Percentiles rank a stretch among this genome's conserved stretches.
Evolutionary conservation across 2,113 vertebrate genomes (phyloP).

Genomic region (Rousettus leschenaultii): DNA sequence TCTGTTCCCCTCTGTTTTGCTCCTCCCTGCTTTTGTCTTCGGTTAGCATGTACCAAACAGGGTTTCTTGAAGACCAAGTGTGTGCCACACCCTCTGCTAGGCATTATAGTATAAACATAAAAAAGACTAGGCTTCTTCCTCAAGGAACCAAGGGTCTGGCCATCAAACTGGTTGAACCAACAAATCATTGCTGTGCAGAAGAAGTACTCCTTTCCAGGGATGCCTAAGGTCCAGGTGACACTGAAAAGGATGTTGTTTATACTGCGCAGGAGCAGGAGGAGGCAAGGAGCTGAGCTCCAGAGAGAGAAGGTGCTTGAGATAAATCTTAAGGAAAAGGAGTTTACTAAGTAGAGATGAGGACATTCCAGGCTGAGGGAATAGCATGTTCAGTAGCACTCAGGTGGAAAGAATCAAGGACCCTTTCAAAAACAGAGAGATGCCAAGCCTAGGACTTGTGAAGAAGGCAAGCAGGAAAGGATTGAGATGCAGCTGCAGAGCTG

Average conservation of each 20-base stretch:
- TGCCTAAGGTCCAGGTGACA: not conserved
- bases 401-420: not conserved
- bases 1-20: not conserved
- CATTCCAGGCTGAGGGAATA: not conserved
- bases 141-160: not conserved
- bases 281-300: not conserved
- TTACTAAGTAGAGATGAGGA: not conserved
- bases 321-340: not conserved
- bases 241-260: not conserved
- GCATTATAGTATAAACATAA: not conserved
- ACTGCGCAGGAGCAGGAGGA: not conserved
- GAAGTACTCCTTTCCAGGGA: not conserved
- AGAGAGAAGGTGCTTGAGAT: not conserved
- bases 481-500: not conserved
- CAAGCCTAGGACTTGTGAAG: not conserved
- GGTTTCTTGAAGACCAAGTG: not conserved
- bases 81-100: not conserved
- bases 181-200: not conserved
- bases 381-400: not conserved
- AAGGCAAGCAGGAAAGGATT: not conserved
- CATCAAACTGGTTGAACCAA: not conserved
- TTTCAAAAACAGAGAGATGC: not conserved
- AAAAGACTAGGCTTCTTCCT: not conserved
- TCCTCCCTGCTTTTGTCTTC: not conserved
- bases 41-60: not conserved